These are phyloP conservation scores for Sylvietta virens DNA, from an alignment of 2,113 vertebrate genomes.

Conservation along the genomic window DNA sequence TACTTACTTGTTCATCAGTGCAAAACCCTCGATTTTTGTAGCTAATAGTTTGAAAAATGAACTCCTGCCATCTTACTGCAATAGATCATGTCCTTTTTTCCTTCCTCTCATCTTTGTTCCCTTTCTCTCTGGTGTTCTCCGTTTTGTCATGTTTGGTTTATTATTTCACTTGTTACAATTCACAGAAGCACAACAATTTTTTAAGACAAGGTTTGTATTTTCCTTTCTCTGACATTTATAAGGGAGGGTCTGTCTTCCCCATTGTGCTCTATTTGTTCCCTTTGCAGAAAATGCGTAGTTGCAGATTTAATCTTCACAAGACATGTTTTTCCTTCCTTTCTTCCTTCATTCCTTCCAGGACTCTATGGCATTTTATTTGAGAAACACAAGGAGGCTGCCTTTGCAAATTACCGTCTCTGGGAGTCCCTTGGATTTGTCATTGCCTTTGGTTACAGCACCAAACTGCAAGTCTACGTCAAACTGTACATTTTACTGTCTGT, in stretches of 20 bases:
- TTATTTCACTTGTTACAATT: not conserved
- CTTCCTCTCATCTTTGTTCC: not conserved
- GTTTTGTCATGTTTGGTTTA: not conserved
- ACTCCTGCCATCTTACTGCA: not conserved
- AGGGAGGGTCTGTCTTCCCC: not conserved
- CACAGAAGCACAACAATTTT: not conserved
- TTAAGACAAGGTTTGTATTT: not conserved
- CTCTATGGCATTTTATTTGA: slow-evolving; percentile 88
- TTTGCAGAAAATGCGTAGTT: not conserved
- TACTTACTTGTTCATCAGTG: not conserved
- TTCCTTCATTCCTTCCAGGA: slow-evolving; percentile 65
- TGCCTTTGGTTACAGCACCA: slow-evolving; percentile 87
- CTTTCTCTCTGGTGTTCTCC: not conserved
- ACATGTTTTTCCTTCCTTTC: not conserved
- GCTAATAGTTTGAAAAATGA: not conserved
- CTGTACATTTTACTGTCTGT: slow-evolving; percentile 79
- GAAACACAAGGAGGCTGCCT: slow-evolving; percentile 86
- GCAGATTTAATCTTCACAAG: not conserved
- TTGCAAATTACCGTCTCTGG: slow-evolving; percentile 93
- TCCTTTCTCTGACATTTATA: not conserved
- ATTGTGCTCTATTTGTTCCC: not conserved
- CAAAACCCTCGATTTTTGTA: not conserved
- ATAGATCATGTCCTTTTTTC: not conserved
- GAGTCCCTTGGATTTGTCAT: slow-evolving; percentile 89
- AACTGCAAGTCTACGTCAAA: slow-evolving; percentile 81